These are phyloP conservation scores for Microhierax caerulescens DNA, from an alignment of 2,797 vertebrate species.

Conservation along the genomic window DNA sequence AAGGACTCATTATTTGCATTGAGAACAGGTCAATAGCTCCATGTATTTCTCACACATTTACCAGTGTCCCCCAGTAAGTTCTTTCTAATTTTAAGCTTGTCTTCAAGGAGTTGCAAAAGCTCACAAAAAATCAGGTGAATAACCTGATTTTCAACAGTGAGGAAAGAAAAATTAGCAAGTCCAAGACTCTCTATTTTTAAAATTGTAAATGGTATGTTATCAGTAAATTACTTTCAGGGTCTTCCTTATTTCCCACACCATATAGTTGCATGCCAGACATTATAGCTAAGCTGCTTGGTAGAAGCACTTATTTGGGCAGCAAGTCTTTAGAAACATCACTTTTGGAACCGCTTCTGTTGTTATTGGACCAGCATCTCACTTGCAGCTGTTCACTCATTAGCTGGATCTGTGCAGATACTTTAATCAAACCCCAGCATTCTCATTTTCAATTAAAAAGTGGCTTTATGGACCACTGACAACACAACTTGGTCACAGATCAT, in stretches of 20 bases:
- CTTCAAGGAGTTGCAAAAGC: not conserved
- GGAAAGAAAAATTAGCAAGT: not conserved
- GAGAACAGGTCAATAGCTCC: not conserved
- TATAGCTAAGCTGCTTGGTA: not conserved
- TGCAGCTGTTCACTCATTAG: not conserved
- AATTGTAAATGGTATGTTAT: rapidly evolving
- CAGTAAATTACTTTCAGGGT: not conserved
- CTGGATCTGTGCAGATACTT: not conserved
- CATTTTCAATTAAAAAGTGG: not conserved
- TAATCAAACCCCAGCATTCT: not conserved
- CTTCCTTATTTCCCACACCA: not conserved
- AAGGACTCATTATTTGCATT: not conserved
- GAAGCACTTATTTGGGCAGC: not conserved
- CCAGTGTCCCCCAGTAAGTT: not conserved
- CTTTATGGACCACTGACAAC: not conserved
- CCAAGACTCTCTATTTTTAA: not conserved
- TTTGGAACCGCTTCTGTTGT: not conserved
- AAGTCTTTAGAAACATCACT: not conserved
- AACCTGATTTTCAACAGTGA: not conserved
- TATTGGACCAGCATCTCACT: not conserved
- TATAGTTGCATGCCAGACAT: not conserved
- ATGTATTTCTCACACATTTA: not conserved
- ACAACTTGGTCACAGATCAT: not conserved
- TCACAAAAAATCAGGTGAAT: not conserved
- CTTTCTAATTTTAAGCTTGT: not conserved